A percentile compares a stretch with the other conserved stretches of the same genome.
These are phyloP conservation scores for Aphrophora alni DNA, from an alignment of 2,888 invertebrate genomes.

Conservation along the genomic window DNA sequence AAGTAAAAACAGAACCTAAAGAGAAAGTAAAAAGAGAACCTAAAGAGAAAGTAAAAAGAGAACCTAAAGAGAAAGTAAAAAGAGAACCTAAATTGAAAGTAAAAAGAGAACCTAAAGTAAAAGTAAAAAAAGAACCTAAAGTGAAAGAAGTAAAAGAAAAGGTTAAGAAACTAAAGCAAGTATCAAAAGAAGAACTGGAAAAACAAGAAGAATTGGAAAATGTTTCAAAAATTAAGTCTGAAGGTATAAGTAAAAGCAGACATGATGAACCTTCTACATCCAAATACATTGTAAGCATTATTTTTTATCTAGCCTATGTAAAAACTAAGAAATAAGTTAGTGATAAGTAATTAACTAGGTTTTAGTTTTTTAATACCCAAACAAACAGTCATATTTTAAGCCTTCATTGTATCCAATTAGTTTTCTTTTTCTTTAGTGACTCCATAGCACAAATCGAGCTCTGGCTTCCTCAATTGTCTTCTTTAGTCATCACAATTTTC, in stretches of 20 bases:
- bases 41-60: conserved; percentile 28
- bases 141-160: conserved; percentile 26
- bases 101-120: conserved; percentile 28
- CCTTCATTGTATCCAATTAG: no score
- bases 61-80: conserved; percentile 31
- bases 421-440: no score
- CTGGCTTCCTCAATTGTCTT: no score
- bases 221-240: not conserved
- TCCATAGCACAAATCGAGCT: no score
- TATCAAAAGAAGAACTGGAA: conserved; percentile 19
- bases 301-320: no score
- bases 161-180: no score
- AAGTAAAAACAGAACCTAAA: conserved; percentile 23
- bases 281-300: not conserved
- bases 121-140: conserved; percentile 29
- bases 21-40: conserved; percentile 32
- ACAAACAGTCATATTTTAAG: no score
- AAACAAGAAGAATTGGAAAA: conserved; percentile 10
- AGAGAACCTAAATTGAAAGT: conserved; percentile 33
- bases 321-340: no score
- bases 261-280: not conserved
- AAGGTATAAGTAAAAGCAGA: not conserved
- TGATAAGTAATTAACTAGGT: no score
- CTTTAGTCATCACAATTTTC: no score
- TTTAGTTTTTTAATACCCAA: no score